Evolutionary conservation across 2,888 invertebrate genomes (phyloP).

Genomic region (Rhingia rostrata): DNA sequence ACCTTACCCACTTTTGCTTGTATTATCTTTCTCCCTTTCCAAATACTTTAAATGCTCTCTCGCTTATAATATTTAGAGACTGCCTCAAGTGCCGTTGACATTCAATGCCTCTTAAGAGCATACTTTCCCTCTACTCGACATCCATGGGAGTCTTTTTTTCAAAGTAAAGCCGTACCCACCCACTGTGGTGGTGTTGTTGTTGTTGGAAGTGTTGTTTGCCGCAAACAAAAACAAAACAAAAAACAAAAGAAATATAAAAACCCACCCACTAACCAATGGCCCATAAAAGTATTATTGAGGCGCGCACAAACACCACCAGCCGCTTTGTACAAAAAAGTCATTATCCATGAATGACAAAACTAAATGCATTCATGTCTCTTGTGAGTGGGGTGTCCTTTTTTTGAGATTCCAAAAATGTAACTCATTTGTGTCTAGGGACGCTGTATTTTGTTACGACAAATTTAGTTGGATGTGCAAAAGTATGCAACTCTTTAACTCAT

Average conservation of each 20-base stretch:
- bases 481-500: too few relatives aligned
- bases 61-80: not conserved
- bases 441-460: too few relatives aligned
- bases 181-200: too few relatives aligned
- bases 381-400: too few relatives aligned
- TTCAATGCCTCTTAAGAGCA: slow-evolving; percentile 34
- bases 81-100: slow-evolving; percentile 48
- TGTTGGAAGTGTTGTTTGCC: too few relatives aligned
- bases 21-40: not conserved
- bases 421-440: too few relatives aligned
- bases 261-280: slow-evolving; percentile 3
- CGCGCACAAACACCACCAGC: slow-evolving; percentile 5
- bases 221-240: not conserved
- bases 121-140: too few relatives aligned
- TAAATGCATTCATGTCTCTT: slow-evolving; percentile 49
- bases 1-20: not conserved
- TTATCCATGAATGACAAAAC: slow-evolving; percentile 55
- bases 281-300: slow-evolving; percentile 22
- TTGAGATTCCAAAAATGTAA: too few relatives aligned
- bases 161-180: too few relatives aligned
- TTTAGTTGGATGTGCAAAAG: too few relatives aligned
- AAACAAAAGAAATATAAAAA: slow-evolving; percentile 2
- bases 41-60: not conserved
- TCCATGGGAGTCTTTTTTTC: too few relatives aligned
- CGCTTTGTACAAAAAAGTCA: slow-evolving; percentile 27